A percentile compares a stretch with the other conserved stretches of the same genome.
Evolutionary conservation across 2,888 invertebrate genomes (phyloP).

Genomic region (Cosmia trapezina): DNA sequence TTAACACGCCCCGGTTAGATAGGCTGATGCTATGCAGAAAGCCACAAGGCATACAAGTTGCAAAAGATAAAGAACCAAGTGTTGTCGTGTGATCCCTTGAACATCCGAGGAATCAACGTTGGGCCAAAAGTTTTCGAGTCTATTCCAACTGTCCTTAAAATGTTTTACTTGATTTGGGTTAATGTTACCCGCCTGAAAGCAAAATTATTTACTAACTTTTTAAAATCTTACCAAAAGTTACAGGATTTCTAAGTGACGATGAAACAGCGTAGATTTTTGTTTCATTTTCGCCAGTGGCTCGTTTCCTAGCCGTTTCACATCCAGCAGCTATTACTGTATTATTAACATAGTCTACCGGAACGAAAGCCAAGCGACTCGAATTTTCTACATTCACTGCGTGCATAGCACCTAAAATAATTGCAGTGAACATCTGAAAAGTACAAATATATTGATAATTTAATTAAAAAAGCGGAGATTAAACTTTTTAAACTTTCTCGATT

Average conservation of each 20-base stretch:
- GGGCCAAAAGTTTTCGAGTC: not conserved
- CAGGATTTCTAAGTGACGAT: not conserved
- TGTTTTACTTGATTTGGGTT: not conserved
- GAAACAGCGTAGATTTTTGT: not conserved
- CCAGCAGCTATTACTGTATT: slow-evolving; percentile 7
- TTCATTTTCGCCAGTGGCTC: not conserved
- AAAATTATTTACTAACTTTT: not conserved
- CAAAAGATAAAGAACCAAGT: not conserved
- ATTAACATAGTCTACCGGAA: slow-evolving; percentile 3
- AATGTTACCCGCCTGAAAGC: not conserved
- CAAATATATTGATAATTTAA: not conserved
- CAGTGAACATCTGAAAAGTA: not conserved
- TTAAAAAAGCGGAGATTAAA: not conserved
- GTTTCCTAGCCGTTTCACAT: not conserved
- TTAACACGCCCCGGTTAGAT: not conserved
- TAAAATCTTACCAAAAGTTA: not conserved
- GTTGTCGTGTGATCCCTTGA: not conserved
- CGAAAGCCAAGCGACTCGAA: accelerated
- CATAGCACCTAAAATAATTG: not conserved
- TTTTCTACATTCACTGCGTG: not conserved
- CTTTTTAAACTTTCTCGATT: too few relatives aligned
- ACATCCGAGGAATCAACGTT: not conserved
- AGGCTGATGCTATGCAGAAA: not conserved
- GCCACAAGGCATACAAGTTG: not conserved
- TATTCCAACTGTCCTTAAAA: not conserved